Evolutionary conservation across 1,140 invertebrate species (phyloP).

Genomic region (Brachionus sp.): DNA sequence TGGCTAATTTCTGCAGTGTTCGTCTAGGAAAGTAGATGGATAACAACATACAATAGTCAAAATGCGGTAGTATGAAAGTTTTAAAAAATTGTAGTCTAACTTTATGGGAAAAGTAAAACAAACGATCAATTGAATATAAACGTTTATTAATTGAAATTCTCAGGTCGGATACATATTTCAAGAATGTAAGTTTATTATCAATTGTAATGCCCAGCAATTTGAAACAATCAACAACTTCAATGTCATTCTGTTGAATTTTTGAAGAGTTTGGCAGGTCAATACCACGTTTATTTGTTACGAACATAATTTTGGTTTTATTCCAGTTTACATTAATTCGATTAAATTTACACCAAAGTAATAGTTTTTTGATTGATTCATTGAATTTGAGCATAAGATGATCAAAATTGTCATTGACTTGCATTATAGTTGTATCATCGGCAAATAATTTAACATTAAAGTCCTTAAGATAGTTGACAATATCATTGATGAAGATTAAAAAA

Average conservation of each 20-base stretch:
- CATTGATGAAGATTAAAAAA: conserved; percentile 5
- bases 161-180: neutral
- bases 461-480: neutral
- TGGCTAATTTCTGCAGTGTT: neutral
- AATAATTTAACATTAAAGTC: neutral
- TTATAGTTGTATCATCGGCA: neutral
- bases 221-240: neutral
- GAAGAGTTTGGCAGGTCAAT: neutral
- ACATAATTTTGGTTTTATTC: neutral
- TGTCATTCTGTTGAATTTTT: neutral
- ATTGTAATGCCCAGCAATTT: neutral
- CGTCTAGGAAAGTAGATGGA: neutral
- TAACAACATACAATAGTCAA: neutral
- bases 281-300: neutral
- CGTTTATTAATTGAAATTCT: neutral
- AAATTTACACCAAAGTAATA: neutral
- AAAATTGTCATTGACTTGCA: neutral
- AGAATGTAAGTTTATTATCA: neutral
- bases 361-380: neutral
- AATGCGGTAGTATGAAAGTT: neutral
- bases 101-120: neutral
- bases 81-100: neutral
- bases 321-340: neutral
- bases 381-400: neutral
- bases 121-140: neutral